Conservation (phyloP, 2,888 invertebrate genomes). For the Alviniconcha strummeri region DNA sequence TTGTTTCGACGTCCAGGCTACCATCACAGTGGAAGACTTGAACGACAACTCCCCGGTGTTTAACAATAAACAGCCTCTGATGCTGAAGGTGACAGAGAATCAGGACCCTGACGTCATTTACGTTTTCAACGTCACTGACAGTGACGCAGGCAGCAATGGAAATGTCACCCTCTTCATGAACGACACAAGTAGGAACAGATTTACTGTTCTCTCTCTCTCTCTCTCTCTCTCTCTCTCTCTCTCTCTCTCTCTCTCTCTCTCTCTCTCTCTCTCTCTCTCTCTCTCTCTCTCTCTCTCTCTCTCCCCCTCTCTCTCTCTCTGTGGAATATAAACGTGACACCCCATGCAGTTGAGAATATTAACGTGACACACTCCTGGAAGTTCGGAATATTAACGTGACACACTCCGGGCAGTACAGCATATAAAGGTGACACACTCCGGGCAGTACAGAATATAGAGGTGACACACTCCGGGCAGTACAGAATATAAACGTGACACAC, state of each 20-base stretch:
- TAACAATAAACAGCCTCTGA: conserved; percentile 25
- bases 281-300: neutral
- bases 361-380: too few species aligned
- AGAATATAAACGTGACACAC: too few species aligned
- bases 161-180: conserved; percentile 39
- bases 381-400: too few species aligned
- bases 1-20: neutral
- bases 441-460: too few species aligned
- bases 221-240: neutral
- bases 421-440: too few species aligned
- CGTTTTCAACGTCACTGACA: conserved; percentile 43
- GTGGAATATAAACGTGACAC: too few species aligned
- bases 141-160: conserved; percentile 42
- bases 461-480: too few species aligned
- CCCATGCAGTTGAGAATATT: too few species aligned
- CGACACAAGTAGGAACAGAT: conserved; percentile 37
- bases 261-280: neutral
- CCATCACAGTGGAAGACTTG: conserved; percentile 41
- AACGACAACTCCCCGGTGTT: conserved; percentile 50
- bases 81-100: conserved; percentile 37
- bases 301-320: too few species aligned
- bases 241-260: neutral
- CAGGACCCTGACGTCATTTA: conserved; percentile 29
- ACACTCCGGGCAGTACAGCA: too few species aligned
- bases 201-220: neutral